These are phyloP conservation scores for Isotomurus palustris DNA, from an alignment of 2,888 invertebrate species.

Conservation along the genomic window DNA sequence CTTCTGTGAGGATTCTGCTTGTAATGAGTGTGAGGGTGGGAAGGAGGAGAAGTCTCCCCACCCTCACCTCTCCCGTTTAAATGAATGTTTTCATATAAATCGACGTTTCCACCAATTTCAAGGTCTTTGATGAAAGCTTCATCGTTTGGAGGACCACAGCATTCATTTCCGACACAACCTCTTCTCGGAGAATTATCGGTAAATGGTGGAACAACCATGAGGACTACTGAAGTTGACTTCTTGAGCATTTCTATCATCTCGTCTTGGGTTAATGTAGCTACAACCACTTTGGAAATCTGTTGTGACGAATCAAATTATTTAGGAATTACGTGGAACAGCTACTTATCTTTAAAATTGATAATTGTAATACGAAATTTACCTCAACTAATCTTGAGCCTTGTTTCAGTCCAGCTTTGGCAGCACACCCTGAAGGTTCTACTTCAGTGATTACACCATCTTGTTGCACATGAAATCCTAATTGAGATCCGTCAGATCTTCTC, in stretches of 20 bases:
- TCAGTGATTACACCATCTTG: constrained; percentile 90
- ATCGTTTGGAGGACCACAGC: no score
- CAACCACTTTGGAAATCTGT: constrained; percentile 77
- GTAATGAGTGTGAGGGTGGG: constrained; percentile 43
- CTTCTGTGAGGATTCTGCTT: constrained; percentile 56
- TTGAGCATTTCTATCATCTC: constrained; percentile 88
- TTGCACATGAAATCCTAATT: constrained; percentile 78
- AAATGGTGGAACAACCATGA: constrained; percentile 72
- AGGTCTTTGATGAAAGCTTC: constrained; percentile 9
- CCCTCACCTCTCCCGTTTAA: constrained; percentile 44
- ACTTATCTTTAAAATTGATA: background rate
- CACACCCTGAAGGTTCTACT: constrained; percentile 70
- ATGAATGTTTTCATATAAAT: constrained; percentile 43
- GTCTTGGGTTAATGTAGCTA: constrained; percentile 81
- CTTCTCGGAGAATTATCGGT: constrained; percentile 63
- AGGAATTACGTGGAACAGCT: constrained; percentile 8
- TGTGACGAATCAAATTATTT: constrained; percentile 15
- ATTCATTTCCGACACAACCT: constrained; percentile 44
- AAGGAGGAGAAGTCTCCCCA: constrained; percentile 41
- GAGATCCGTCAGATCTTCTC: constrained; percentile 73
- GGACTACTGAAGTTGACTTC: constrained; percentile 80
- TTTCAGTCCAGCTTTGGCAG: constrained; percentile 77
- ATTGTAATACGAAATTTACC: no score
- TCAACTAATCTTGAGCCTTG: constrained; percentile 88
- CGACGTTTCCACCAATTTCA: constrained; percentile 35